Base-by-base conservation (phyloP, 1,140 invertebrate species). In the Drosophila elegans region DNA sequence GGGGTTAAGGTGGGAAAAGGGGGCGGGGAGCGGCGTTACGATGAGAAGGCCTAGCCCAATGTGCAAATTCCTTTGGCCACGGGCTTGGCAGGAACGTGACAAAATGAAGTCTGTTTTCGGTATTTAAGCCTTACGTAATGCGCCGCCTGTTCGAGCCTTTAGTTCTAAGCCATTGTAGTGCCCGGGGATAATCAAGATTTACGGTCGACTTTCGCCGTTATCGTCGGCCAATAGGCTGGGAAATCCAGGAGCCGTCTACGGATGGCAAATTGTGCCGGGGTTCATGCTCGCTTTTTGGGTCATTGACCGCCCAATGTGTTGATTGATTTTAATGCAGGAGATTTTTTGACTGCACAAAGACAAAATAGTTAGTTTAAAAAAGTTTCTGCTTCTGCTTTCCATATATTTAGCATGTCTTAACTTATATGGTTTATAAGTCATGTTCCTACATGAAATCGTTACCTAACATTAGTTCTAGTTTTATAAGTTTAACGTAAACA, bases 111-210 rank as follows among this genome's bases (percentile, higher is more conserved):
- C 56, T 41, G 45, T 74, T 52, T 78, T 69, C 38, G 61, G 55
- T 62, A 55, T 74, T 80, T 54, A 75, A 39, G 52, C 56, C 79
- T 82, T 83, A 82, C 80, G 80, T 82, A 82, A 82, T 83, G 55
- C 61, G 68, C 27, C 61, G 68, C 27, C 61, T 53, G 52, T 29
- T 56, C 9, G 60, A 42, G 45, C 36, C 60, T 57, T 57, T 27
- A 41, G 52, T 49, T 25, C 52, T 71, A 10, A 41, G 67, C 42
- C 66, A 71, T 71, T 71, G 64, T 71, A 48, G 45, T 69, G 67
- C 66, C 68, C 21, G 42, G 29, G 64, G 66, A 72, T 72, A 72
- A 72, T 72, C 68, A 72, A 72, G 68, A 72, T 72, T 72, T 71
- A 72, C 68, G 66, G 34, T 27, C 44, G 51, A 49, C 49, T 69